phyloP scores from a whole-genome alignment of 2,113 vertebrate species.

The Otis tarda region DNA sequence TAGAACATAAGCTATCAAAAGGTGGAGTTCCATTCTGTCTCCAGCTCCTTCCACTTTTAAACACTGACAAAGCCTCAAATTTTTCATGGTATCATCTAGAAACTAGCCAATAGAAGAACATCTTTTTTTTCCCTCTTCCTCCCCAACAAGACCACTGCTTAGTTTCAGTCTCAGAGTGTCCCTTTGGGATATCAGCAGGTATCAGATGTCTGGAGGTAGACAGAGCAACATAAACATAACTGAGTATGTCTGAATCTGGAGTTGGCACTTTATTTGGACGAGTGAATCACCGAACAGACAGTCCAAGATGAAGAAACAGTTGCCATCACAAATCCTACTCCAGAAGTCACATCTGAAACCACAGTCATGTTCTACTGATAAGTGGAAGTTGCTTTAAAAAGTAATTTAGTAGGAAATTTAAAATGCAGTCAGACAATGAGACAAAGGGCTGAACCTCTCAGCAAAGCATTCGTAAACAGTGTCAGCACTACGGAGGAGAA shows the following conservation, averaged over 20 bases:
- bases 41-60: neutral
- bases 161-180: neutral
- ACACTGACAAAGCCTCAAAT: neutral
- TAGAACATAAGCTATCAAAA: slow-evolving; percentile 13
- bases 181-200: neutral
- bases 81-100: neutral
- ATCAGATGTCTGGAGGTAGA: neutral
- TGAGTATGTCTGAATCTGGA: neutral
- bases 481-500: neutral
- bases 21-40: neutral
- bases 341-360: neutral
- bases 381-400: neutral
- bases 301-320: neutral
- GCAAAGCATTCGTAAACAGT: neutral
- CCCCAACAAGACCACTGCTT: neutral
- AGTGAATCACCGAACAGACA: neutral
- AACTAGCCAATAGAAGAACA: neutral
- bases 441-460: neutral
- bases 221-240: neutral
- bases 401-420: neutral
- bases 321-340: neutral
- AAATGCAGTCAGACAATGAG: neutral
- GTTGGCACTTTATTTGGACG: neutral
- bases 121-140: neutral
- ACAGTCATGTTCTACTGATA: neutral